Evolutionary conservation across 1,140 invertebrate genomes (phyloP).

Genomic region (Ceratosolen solmsi): DNA sequence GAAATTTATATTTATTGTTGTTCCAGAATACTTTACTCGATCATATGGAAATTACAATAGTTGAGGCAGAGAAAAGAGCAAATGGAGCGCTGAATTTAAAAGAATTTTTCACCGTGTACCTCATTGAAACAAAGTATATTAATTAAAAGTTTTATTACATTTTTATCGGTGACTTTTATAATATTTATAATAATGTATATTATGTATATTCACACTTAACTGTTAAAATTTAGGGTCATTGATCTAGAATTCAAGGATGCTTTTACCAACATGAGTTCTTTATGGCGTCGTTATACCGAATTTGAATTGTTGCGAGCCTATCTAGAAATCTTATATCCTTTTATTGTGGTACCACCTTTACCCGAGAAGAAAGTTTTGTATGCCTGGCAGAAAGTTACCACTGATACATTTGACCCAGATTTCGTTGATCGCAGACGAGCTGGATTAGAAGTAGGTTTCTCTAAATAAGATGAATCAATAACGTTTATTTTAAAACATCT

Average conservation of each 20-base stretch:
- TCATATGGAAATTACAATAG: slow-evolving; percentile 86
- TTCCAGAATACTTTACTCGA: slow-evolving; percentile 82
- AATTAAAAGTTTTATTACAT: slow-evolving; percentile 17
- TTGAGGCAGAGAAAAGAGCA: slow-evolving; percentile 88
- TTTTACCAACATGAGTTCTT: slow-evolving; percentile 78
- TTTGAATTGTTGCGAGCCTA: slow-evolving; percentile 87
- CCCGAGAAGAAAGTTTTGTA: slow-evolving; percentile 88
- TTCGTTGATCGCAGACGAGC: slow-evolving; percentile 87
- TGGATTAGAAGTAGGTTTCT: slow-evolving; percentile 79
- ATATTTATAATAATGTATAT: background rate
- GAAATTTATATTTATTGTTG: slow-evolving; percentile 35
- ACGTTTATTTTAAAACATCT: slow-evolving; percentile 32
- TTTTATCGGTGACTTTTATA: slow-evolving; percentile 41
- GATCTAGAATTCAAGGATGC: slow-evolving; percentile 80
- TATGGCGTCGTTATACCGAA: slow-evolving; percentile 89
- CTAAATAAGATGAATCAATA: background rate
- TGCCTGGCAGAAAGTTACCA: slow-evolving; percentile 85
- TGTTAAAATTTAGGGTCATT: slow-evolving; percentile 76
- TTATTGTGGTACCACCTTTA: slow-evolving; percentile 84
- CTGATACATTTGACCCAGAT: slow-evolving; percentile 89
- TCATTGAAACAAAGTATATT: slow-evolving; percentile 87
- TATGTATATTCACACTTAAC: background rate
- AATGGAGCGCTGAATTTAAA: slow-evolving; percentile 85
- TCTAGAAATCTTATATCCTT: slow-evolving; percentile 84
- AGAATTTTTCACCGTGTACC: slow-evolving; percentile 88